Conservation (phyloP, 2,797 vertebrate genomes). For the Antennarius maculatus region DNA sequence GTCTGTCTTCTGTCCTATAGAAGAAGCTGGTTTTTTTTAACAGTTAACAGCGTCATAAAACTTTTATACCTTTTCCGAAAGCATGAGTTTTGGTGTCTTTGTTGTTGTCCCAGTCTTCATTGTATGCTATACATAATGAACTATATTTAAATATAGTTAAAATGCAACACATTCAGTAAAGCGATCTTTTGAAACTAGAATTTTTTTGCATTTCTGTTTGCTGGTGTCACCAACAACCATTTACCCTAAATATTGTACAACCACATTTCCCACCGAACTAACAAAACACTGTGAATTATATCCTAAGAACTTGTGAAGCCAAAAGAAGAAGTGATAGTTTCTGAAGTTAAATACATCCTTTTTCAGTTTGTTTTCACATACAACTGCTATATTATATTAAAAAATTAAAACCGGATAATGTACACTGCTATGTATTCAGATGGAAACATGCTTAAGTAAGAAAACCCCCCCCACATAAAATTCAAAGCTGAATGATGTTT, state of each 20-base stretch:
- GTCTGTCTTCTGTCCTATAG: slow-evolving; percentile 45
- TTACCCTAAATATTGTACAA: slow-evolving; percentile 29
- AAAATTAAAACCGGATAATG: background rate
- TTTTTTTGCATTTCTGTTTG: background rate
- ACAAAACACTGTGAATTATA: slow-evolving; percentile 13
- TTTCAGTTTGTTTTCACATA: background rate
- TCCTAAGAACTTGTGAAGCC: slow-evolving; percentile 32
- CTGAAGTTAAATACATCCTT: background rate
- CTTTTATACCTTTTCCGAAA: slow-evolving; percentile 16
- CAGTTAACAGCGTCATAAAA: slow-evolving; percentile 46
- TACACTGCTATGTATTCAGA: background rate
- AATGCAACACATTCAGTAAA: background rate
- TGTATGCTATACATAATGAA: background rate
- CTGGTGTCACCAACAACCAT: slow-evolving; percentile 8
- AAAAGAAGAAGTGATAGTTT: slow-evolving; percentile 14
- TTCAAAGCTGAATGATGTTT: slow-evolving; percentile 4
- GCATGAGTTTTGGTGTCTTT: background rate
- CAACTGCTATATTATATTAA: background rate
- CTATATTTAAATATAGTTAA: background rate
- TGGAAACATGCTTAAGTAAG: slow-evolving; percentile 1
- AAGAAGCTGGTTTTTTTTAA: slow-evolving; percentile 49
- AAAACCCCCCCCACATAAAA: slow-evolving; percentile 9
- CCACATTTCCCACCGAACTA: slow-evolving; percentile 28
- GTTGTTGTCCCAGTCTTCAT: background rate
- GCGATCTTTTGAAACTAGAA: no score